Evolutionary conservation across 2,113 vertebrate genomes (phyloP).

Genomic region (Ctenomys sociabilis): DNA sequence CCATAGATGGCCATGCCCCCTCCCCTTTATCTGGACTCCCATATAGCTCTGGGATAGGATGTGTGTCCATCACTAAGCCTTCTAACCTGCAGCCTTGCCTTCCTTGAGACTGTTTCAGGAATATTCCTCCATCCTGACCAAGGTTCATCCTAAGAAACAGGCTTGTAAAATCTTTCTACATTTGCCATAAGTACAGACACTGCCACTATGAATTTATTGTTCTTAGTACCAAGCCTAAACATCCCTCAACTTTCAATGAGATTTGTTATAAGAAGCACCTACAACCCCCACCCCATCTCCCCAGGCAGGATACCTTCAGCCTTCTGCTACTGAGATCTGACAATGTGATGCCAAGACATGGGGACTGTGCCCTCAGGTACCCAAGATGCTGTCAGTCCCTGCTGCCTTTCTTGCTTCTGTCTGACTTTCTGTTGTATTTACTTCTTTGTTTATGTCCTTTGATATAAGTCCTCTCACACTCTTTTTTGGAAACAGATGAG

Average conservation of each 20-base stretch:
- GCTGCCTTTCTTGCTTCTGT: neutral
- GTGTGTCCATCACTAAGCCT: neutral
- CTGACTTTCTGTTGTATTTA: neutral
- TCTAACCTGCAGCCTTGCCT: neutral
- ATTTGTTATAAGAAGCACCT: neutral
- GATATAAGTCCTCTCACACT: neutral
- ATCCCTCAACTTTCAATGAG: neutral
- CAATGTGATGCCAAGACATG: neutral
- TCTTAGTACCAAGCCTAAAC: neutral
- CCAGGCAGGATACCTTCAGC: neutral
- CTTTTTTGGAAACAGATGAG: conserved; percentile 33
- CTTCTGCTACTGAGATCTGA: neutral
- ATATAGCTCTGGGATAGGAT: neutral
- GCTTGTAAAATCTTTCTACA: neutral
- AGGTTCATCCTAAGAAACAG: conserved; percentile 17
- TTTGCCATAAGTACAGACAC: neutral
- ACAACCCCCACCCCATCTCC: neutral
- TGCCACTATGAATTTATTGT: neutral
- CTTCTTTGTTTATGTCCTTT: neutral
- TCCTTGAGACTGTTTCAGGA: neutral
- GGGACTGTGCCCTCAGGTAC: neutral
- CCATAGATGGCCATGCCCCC: neutral
- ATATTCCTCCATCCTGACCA: neutral
- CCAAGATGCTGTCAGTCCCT: neutral
- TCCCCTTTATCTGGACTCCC: neutral